Base-by-base conservation (phyloP, 2,797 vertebrate species). In the Chromobotia macracanthus region DNA sequence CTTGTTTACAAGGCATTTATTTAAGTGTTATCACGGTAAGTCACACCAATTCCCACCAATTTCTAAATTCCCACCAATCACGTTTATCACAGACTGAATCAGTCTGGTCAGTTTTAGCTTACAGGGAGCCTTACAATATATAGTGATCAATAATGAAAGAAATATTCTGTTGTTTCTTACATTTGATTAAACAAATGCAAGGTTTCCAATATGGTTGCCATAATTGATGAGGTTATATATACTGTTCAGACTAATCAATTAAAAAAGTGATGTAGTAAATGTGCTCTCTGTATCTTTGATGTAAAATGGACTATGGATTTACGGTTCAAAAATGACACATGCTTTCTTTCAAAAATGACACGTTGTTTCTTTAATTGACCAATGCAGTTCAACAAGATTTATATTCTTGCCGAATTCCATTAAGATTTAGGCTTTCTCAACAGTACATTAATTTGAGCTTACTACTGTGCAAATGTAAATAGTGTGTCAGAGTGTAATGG, bases 1-100 rank as follows among this genome's bases (percentile, higher is more conserved):
- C 87, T 90, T 94, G 93, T 94, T 94, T 94, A 94, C 92, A 92
- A 92, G 91, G 91, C 90, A 94, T 94, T 93, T 92, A 94, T 94
- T n/a, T 92, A 93, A 90, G 86, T 68, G 79, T 88, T 90, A 90
- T 93, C 92, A 91, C 90, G 88, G 86, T 92, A 93, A 94, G 93
- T n/a, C n/a, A n/a, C n/a, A n/a, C n/a, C n/a, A 93, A 93, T 92
- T 76, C 90, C 90, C 89, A 90, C 91, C 90, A 90, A 92, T 93
- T n/a, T n/a, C n/a, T n/a, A 93, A 93, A 93, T 92, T 76, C 90
- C 90, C 89, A 90, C 91, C 90, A 90, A 92, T 93, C 90, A 87
- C 91, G 93, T 94, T 92, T 92, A 94, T 94, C 93, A 93, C 87
- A 74, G 81, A 82, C 89, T 87, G 89, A 88, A 90, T 90, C 83